Evolutionary conservation across 2,113 vertebrate species (phyloP), one percentile per base, ranked within the genome.

Genomic region (Malaclemys terrapin): DNA sequence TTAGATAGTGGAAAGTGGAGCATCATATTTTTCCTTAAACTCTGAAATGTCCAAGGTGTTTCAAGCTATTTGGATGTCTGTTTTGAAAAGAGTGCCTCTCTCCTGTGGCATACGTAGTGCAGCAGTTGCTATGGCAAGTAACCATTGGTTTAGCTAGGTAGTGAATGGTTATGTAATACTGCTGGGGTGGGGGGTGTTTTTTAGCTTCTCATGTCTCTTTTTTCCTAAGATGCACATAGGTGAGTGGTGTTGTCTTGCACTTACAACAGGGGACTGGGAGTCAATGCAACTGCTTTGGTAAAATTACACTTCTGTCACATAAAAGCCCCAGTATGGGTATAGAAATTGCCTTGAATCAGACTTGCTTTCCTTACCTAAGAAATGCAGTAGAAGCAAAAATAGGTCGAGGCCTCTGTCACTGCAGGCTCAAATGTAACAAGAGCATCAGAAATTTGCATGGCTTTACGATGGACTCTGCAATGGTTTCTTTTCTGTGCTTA

Each of bases 81-180:
- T 84, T 84, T 10, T 5, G 56, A 87, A n/a, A 49, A 69, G 52
- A 27, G 13, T 24, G 1, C 31, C 1, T 79, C 89, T 83, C 89
- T 31, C 19, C 85, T 89, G n/a, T 84, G 0, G 81, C 42, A 24
- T 2, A 3, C 10, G 9, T 54, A 85, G 19, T 20, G 4, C 0
- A 0, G 0, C 82, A 35, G 75, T 80, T 86, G 25, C 88, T 87
- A 4, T 0, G 0, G 22, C 0, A 1, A n/a, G 27, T 76, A 90
- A 52, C 12, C 38, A 2, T 49, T 79, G 47, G 12, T 5, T 90
- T 85, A 85, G 27, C 52, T 92, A 45, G 24, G 79, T 59, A n/a
- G 38, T n/a, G 90, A 92, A 69, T 76, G 69, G 49, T 82, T 95
- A n/a, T 35, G 10, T 17, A 42, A 19, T 31, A 52, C 62, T 96